phyloP scores from a whole-genome alignment of 2,797 vertebrate species.

The Dipus sagitta region DNA sequence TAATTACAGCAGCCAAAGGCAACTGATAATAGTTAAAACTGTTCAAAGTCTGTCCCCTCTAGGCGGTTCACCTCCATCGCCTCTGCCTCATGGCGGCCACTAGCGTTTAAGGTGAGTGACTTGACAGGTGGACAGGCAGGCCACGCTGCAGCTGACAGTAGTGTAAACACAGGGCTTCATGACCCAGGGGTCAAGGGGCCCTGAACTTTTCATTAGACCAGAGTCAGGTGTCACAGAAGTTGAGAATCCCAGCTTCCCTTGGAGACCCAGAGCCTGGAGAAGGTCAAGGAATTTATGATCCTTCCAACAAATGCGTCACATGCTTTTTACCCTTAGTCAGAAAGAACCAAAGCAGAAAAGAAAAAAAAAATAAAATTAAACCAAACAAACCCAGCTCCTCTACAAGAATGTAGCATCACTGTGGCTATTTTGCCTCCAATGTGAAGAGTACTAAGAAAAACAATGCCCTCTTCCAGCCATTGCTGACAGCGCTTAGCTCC shows the following conservation, averaged over 20 bases:
- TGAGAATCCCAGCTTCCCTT: not conserved
- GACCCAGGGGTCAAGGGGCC: not conserved
- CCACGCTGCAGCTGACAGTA: not conserved
- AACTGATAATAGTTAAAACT: not conserved
- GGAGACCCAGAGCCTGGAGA: not conserved
- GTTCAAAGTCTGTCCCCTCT: not conserved
- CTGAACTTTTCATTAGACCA: not conserved
- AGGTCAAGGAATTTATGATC: slow-evolving; percentile 73
- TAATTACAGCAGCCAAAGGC: not conserved
- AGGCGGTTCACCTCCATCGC: not conserved
- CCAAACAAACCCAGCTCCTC: no score
- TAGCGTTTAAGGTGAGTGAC: not conserved
- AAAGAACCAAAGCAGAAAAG: no score
- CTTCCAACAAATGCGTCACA: slow-evolving; percentile 64
- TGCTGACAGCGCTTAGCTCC: rapidly evolving
- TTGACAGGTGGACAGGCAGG: not conserved
- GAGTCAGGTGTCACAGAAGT: slow-evolving; percentile 54
- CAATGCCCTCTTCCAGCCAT: not conserved
- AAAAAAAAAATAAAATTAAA: no score
- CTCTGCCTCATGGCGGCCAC: not conserved
- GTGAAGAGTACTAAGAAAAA: slow-evolving; percentile 59
- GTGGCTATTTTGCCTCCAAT: slow-evolving; percentile 59
- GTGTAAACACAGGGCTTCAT: not conserved
- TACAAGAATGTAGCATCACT: slow-evolving; percentile 80
- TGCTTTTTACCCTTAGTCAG: slow-evolving; percentile 82